Conservation (phyloP, 2,797 vertebrate genomes). For the Macroramphosus scolopax region DNA sequence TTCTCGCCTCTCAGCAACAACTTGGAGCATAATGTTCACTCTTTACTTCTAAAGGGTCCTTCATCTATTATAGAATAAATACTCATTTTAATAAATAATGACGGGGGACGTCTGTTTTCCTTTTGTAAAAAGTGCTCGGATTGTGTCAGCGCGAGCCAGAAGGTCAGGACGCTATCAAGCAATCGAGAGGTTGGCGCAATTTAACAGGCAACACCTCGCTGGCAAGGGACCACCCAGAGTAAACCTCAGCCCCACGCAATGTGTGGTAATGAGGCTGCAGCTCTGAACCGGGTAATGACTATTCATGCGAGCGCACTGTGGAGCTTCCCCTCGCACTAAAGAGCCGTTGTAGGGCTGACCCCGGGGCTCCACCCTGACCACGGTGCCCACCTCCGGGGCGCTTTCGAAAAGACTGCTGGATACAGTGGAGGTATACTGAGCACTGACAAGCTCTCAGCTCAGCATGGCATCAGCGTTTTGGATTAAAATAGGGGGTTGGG, state of each 20-base stretch:
- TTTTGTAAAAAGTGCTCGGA: conserved; percentile 9
- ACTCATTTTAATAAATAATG: conserved; percentile 26
- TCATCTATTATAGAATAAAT: conserved; percentile 27
- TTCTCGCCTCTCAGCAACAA: conserved; percentile 19
- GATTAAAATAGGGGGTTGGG: conserved; percentile 7
- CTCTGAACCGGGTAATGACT: conserved; percentile 50
- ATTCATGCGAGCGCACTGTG: conserved; percentile 25
- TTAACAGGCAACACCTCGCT: conserved; percentile 41
- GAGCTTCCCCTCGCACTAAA: conserved; percentile 19
- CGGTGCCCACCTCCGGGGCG: conserved; percentile 15
- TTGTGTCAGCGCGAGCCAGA: conserved; percentile 22
- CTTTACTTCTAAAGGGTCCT: conserved; percentile 10
- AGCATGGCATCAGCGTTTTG: conserved; percentile 6
- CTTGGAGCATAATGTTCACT: conserved; percentile 3
- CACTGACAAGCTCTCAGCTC: conserved; percentile 19
- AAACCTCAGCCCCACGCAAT: conserved; percentile 36
- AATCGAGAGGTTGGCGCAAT: conserved; percentile 31
- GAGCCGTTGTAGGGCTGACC: conserved; percentile 41
- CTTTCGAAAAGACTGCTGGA: conserved; percentile 25
- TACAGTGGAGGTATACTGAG: conserved; percentile 30
- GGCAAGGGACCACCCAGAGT: conserved; percentile 43
- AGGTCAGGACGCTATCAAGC: conserved; percentile 36
- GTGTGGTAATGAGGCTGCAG: conserved; percentile 51
- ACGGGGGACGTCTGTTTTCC: background rate
- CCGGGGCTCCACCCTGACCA: conserved; percentile 40